Conservation (phyloP, 2,888 invertebrate genomes). For the Timema podura region DNA sequence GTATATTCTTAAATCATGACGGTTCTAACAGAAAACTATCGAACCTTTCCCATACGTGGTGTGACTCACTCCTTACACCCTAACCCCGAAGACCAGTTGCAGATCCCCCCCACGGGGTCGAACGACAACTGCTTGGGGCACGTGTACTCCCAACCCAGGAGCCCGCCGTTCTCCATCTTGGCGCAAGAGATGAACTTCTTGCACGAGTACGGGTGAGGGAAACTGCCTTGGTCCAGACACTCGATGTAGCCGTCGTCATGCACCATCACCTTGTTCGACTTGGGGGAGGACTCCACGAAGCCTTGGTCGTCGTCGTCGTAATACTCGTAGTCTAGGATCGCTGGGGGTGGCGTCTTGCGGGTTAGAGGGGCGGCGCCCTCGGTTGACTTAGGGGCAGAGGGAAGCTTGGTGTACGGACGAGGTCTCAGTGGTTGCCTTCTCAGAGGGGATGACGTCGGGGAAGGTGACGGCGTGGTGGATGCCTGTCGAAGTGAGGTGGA, state of each 20-base stretch:
- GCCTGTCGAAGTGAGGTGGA: conserved; percentile 17
- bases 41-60: too few species aligned
- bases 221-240: conserved; percentile 85
- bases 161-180: conserved; percentile 64
- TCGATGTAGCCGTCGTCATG: conserved; percentile 70
- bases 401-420: conserved; percentile 25
- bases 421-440: conserved; percentile 34
- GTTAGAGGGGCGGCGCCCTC: conserved; percentile 14
- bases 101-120: conserved; percentile 85
- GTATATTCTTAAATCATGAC: too few species aligned
- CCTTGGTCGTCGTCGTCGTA: conserved; percentile 62
- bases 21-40: too few species aligned
- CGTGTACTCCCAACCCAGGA: conserved; percentile 83
- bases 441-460: neutral
- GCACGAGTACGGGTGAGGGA: conserved; percentile 86
- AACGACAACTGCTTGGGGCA: conserved; percentile 83
- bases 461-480: neutral
- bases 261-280: conserved; percentile 55
- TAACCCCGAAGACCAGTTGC: conserved; percentile 82
- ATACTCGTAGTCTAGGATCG: conserved; percentile 58
- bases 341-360: conserved; percentile 39
- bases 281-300: conserved; percentile 51
- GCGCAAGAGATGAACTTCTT: conserved; percentile 91
- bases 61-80: conserved; percentile 62
- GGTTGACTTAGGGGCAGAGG: conserved; percentile 3